These are phyloP conservation scores for Anhinga anhinga DNA, from an alignment of 2,113 vertebrate species.

Conservation along the genomic window DNA sequence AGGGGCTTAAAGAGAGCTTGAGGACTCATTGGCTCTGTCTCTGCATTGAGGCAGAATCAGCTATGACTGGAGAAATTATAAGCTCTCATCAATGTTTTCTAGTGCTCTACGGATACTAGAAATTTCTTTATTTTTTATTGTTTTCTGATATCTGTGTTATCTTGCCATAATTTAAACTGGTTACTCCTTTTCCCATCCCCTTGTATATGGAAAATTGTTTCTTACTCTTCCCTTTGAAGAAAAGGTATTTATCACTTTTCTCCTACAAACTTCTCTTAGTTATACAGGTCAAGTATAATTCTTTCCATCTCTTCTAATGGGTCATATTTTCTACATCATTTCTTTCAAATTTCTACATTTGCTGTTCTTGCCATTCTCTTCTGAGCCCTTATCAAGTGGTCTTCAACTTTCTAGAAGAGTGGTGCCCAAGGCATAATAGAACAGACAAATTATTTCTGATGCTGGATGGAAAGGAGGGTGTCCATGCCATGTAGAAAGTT, in stretches of 20 bases:
- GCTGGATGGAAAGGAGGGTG: neutral
- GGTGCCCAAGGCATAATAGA: neutral
- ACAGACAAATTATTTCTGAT: neutral
- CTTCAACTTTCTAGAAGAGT: neutral
- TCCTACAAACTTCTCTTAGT: neutral
- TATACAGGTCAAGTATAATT: neutral
- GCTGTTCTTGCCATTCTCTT: neutral
- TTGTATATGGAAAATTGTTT: neutral
- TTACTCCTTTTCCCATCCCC: neutral
- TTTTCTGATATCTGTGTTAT: neutral
- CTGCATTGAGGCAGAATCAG: neutral
- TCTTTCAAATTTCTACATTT: too few species aligned
- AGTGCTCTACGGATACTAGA: neutral
- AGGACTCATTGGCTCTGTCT: neutral
- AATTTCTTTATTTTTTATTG: neutral
- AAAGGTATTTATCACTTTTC: neutral
- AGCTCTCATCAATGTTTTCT: neutral
- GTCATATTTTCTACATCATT: neutral
- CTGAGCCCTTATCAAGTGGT: neutral
- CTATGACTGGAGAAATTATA: neutral
- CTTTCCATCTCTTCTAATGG: neutral
- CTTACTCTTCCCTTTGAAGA: neutral
- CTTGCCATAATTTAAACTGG: neutral
- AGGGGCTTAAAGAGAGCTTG: neutral
- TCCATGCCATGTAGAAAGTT: neutral